Evolutionary conservation across 1,140 invertebrate species (phyloP).

Genomic region (Papilio machaon): DNA sequence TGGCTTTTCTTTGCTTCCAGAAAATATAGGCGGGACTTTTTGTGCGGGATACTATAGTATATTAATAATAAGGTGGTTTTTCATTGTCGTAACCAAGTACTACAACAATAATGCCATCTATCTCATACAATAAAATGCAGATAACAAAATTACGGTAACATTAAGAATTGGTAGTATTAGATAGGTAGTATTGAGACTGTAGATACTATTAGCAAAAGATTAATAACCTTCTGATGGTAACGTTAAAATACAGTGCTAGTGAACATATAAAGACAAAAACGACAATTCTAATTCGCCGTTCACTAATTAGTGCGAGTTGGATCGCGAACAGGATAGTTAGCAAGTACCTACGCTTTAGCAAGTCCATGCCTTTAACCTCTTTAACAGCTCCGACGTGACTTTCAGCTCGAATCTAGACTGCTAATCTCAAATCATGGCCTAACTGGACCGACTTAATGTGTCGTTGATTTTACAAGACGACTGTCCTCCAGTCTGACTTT

Average conservation of each 20-base stretch:
- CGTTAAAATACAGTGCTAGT: background rate
- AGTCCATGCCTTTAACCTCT: slow-evolving; percentile 64
- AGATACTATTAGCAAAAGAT: background rate
- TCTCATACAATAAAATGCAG: background rate
- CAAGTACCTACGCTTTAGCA: slow-evolving; percentile 48
- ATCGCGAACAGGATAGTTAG: slow-evolving; percentile 27
- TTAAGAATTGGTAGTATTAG: too few relatives aligned
- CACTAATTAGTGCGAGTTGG: slow-evolving; percentile 8
- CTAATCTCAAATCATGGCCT: slow-evolving; percentile 63
- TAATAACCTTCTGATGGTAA: background rate
- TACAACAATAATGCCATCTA: background rate
- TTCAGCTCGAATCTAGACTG: slow-evolving; percentile 63
- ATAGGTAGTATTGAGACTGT: too few relatives aligned
- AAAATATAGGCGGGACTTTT: background rate
- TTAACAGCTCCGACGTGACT: slow-evolving; percentile 77
- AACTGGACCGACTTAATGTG: slow-evolving; percentile 59
- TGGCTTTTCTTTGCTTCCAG: background rate
- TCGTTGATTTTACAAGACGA: slow-evolving; percentile 61
- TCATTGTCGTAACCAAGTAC: background rate
- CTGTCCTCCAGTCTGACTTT: slow-evolving; percentile 44
- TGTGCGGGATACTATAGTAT: background rate
- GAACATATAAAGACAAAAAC: background rate
- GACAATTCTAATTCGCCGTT: background rate
- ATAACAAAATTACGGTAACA: background rate
- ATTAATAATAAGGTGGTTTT: background rate